Evolutionary conservation across 2,888 invertebrate species (phyloP).

Genomic region (Alviniconcha strummeri): DNA sequence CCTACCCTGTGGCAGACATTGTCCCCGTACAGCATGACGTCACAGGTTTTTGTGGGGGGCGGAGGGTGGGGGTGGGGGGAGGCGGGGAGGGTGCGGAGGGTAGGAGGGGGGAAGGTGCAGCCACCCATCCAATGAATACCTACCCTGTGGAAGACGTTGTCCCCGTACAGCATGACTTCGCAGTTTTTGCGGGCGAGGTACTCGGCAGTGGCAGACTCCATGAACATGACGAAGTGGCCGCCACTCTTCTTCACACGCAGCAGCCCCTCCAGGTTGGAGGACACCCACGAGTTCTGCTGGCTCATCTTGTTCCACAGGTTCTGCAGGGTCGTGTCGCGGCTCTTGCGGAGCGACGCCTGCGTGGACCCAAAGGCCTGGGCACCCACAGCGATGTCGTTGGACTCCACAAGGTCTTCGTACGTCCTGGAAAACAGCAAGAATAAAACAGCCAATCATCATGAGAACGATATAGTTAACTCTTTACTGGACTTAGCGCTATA

Average conservation of each 20-base stretch:
- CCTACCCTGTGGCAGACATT: conserved; percentile 37
- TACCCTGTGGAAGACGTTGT: conserved; percentile 39
- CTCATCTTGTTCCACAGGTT: conserved; percentile 37
- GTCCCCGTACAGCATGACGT: conserved; percentile 47
- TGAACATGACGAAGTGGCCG: conserved; percentile 42
- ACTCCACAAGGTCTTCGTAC: conserved; percentile 38
- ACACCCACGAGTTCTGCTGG: conserved; percentile 30
- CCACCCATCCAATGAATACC: background rate
- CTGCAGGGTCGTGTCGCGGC: conserved; percentile 34
- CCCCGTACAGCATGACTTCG: conserved; percentile 47
- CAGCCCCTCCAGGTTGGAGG: conserved; percentile 35
- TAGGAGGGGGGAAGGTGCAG: no score
- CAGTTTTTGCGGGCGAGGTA: conserved; percentile 45
- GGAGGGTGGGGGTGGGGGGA: no score
- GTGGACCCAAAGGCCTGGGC: conserved; percentile 36
- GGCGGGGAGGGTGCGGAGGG: no score
- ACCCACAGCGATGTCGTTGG: conserved; percentile 27
- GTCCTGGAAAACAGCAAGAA: conserved; percentile 2
- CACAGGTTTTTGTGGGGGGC: conserved; percentile 41
- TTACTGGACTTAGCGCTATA: no score
- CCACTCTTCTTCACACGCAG: conserved; percentile 40
- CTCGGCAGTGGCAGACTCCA: conserved; percentile 44
- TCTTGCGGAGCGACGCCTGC: conserved; percentile 29
- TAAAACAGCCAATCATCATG: no score
- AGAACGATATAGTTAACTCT: no score